Evolutionary conservation across 2,888 invertebrate species (phyloP), one percentile per base, ranked within the genome.

Genomic region (Acanthococcus lagerstroemiae): DNA sequence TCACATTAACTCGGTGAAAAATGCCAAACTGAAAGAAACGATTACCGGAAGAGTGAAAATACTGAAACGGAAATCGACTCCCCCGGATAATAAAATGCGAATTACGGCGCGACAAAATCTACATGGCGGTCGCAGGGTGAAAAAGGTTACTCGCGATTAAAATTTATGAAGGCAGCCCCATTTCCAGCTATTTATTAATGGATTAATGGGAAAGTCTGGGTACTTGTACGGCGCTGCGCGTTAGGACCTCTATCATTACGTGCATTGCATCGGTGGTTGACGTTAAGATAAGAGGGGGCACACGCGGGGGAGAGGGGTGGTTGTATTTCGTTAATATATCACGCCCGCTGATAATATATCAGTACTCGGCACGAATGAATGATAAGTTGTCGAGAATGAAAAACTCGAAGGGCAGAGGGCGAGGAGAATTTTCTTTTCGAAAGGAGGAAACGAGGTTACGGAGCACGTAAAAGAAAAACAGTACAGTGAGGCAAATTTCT

Each of bases 311-410:
- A 19, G 48, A 21, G 17, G 52, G 24, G 52, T 22, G 19, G 52
- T 15, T 6, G 52, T 27, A 27, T 58, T 61, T 61, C 60, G 48
- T 48, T 50, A 61, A 61, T 61, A 61, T 61, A 61, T 61, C 60
- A 61, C 60, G 52, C 26, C 60, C 30, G 25, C 27, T 61, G 60
- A 57, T 61, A 61, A 61, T 61, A 61, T 61, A 61, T 61, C 60
- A 61, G 50, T 48, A 61, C 60, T 61, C 60, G 60, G 60, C 30
- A 27, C 50, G 60, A 61, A 48, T 61, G 60, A 61, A 50, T 61
- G 60, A 61, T 61, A 61, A 61, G 60, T 61, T 50, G 60, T 61
- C 50, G 50, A 50, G 60, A 25, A 27, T 48, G 17, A 50, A 61
- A 27, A 61, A 61, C 30, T 21, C 30, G 57, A 30, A 30, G 57